Evolutionary conservation across 1,140 invertebrate species (phyloP).

Genomic region (Triops cancriformis): DNA sequence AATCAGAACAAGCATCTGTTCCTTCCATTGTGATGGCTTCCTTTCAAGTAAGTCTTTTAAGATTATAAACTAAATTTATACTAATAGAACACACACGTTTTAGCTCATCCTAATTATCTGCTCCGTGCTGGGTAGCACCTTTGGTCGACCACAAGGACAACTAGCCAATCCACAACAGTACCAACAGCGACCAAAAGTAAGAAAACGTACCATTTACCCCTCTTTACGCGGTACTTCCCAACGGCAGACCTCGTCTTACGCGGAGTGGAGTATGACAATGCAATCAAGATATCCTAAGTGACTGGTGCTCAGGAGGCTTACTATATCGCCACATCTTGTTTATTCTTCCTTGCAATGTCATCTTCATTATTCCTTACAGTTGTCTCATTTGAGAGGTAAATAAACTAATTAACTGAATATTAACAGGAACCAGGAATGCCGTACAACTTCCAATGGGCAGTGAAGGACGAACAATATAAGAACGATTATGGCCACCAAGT

Average conservation of each 20-base stretch:
- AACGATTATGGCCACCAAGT: conserved; percentile 31
- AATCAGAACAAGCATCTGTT: neutral
- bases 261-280: too few relatives aligned
- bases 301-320: too few relatives aligned
- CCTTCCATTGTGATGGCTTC: neutral
- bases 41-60: neutral
- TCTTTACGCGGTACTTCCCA: too few relatives aligned
- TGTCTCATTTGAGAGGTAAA: too few relatives aligned
- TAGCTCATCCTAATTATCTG: neutral
- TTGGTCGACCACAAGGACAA: neutral
- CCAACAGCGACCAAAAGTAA: neutral
- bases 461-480: conserved; percentile 29
- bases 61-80: neutral
- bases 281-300: too few relatives aligned
- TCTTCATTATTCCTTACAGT: too few relatives aligned
- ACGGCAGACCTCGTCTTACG: too few relatives aligned
- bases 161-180: neutral
- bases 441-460: conserved; percentile 30
- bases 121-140: neutral
- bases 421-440: conserved; percentile 25
- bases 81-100: neutral
- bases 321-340: too few relatives aligned
- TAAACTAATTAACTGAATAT: too few relatives aligned
- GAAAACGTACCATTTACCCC: too few relatives aligned
- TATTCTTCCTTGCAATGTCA: too few relatives aligned